Conservation (phyloP, 2,113 vertebrate species). For the Eretmochelys imbricata region DNA sequence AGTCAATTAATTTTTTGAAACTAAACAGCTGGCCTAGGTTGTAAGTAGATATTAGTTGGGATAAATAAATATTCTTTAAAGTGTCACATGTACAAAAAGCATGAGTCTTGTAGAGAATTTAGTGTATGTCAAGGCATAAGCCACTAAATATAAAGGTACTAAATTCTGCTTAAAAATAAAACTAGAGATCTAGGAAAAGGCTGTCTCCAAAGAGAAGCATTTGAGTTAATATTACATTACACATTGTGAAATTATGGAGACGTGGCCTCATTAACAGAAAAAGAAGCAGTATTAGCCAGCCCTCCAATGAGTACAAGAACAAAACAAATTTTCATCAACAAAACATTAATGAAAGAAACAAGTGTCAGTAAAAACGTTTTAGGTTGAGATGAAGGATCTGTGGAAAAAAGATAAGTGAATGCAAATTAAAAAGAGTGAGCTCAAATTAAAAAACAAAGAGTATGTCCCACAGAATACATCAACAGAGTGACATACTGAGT, state of each 20-base stretch:
- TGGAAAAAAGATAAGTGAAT: conserved; percentile 61
- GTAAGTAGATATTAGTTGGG: conserved; percentile 66
- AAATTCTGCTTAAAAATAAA: conserved; percentile 2
- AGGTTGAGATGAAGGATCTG: conserved; percentile 54
- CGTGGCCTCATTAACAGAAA: conserved; percentile 18
- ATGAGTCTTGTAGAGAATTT: conserved; percentile 12
- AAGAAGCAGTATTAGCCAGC: conserved; percentile 33
- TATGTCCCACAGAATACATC: conserved; percentile 41
- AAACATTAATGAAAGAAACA: conserved; percentile 60
- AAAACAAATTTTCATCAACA: conserved; percentile 58
- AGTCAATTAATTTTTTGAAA: conserved; percentile 83
- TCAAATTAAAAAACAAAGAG: conserved; percentile 60
- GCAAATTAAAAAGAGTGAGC: conserved; percentile 52
- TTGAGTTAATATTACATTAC: conserved; percentile 39
- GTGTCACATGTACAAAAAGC: conserved; percentile 51
- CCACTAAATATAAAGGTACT: conserved; percentile 12
- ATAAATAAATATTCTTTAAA: conserved; percentile 58
- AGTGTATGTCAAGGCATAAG: conserved; percentile 5
- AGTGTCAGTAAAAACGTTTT: conserved; percentile 43
- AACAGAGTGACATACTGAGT: conserved; percentile 39
- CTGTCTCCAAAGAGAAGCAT: background rate
- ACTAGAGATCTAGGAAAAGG: background rate
- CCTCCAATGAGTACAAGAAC: conserved; percentile 54
- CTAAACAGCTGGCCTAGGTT: conserved; percentile 78
- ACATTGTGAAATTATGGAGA: conserved; percentile 49